Percentiles rank a stretch among this genome's conserved stretches.
Evolutionary conservation across 2,888 invertebrate genomes (phyloP).

Genomic region (Germaria angustata): DNA sequence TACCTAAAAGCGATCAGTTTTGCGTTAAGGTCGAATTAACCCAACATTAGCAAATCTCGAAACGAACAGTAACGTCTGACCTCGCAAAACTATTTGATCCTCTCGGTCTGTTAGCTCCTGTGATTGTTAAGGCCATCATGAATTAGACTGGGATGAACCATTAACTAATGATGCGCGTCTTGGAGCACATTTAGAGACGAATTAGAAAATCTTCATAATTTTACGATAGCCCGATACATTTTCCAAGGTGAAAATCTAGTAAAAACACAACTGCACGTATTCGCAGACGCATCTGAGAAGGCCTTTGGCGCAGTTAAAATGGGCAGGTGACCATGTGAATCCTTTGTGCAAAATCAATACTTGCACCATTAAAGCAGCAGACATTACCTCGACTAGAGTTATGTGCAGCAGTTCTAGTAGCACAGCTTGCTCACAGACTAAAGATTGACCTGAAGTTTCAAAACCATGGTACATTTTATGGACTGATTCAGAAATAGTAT

Average conservation of each 20-base stretch:
- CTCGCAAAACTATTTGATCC: neutral
- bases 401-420: neutral
- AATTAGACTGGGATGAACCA: neutral
- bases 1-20: neutral
- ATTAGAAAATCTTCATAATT: neutral
- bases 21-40: neutral
- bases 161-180: neutral
- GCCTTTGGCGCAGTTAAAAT: neutral
- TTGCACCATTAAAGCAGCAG: neutral
- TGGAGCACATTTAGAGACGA: neutral
- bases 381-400: too few relatives aligned
- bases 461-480: neutral
- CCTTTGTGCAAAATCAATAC: neutral
- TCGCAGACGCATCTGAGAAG: neutral
- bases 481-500: too few relatives aligned
- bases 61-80: neutral
- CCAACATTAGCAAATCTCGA: neutral
- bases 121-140: neutral
- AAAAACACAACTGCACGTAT: neutral
- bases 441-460: neutral
- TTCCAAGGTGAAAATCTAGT: neutral
- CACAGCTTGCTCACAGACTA: neutral
- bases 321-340: neutral
- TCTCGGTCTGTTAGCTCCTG: neutral
- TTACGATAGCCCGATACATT: too few relatives aligned